These are phyloP conservation scores for Melanotaenia trifasciata DNA, from an alignment of 2,797 vertebrate genomes.

Conservation along the genomic window DNA sequence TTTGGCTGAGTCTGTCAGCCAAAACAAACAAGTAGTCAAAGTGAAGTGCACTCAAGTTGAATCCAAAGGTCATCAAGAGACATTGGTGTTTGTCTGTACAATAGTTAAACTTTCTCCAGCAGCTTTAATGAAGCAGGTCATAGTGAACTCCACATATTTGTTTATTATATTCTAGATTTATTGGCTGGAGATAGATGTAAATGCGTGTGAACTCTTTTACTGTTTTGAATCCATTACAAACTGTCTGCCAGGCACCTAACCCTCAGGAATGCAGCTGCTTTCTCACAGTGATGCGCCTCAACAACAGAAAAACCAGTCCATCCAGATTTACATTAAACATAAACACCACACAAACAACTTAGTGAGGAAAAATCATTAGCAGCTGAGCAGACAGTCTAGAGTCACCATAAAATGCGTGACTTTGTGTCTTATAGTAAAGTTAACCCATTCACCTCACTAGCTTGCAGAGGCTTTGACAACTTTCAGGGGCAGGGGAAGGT, in stretches of 20 bases:
- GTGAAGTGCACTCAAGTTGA: conserved; percentile 1
- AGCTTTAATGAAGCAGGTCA: too few species aligned
- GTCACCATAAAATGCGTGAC: not conserved
- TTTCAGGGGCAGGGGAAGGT: conserved; percentile 6
- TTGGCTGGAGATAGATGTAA: not conserved
- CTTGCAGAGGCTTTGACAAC: conserved; percentile 14
- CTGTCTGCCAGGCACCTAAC: not conserved
- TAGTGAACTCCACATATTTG: too few species aligned
- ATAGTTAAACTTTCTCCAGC: too few species aligned
- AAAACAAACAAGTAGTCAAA: conserved; percentile 42
- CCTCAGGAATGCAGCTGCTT: conserved; percentile 10
- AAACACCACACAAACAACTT: not conserved
- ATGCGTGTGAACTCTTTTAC: conserved; percentile 2
- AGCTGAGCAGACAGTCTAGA: not conserved
- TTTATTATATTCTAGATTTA: too few species aligned
- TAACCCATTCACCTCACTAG: too few species aligned
- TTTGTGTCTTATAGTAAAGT: not conserved
- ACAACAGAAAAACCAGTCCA: conserved; percentile 20
- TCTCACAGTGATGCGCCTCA: not conserved
- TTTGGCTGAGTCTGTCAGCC: not conserved
- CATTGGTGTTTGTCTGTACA: not conserved
- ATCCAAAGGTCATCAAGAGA: not conserved
- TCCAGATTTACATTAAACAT: conserved; percentile 5
- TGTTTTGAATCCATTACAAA: not conserved
- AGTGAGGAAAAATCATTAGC: not conserved